Conservation (phyloP, 2,888 invertebrate genomes). For the Poecilus cupreus region DNA sequence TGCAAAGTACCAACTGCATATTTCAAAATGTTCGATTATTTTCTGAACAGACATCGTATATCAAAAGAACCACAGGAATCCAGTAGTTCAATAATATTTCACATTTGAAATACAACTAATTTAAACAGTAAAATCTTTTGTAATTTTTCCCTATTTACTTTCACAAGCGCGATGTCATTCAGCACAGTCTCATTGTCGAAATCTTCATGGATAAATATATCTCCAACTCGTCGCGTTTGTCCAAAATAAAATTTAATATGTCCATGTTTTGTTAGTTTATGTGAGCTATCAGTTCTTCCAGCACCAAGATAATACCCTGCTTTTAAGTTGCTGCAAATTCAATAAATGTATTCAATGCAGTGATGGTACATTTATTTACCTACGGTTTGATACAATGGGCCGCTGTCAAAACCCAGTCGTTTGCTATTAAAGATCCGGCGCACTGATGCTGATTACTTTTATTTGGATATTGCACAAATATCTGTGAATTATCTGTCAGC, state of each 20-base stretch:
- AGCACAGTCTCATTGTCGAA: neutral
- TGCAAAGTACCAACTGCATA: no score
- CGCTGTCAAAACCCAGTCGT: conserved; percentile 50
- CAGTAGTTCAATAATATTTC: no score
- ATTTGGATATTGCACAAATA: neutral
- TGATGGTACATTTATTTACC: neutral
- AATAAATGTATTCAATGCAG: no score
- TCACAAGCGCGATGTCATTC: conserved; percentile 48
- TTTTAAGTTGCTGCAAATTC: no score
- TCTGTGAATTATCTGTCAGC: neutral
- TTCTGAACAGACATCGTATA: no score
- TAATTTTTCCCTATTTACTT: conserved; percentile 28
- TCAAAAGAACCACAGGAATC: no score
- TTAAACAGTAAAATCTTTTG: no score
- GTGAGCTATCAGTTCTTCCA: neutral
- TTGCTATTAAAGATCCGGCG: conserved; percentile 35
- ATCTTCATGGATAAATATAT: conserved; percentile 3
- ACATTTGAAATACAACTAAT: no score
- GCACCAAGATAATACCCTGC: conserved; percentile 31
- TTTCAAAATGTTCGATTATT: no score
- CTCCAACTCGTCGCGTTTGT: conserved; percentile 14
- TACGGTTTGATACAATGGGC: conserved; percentile 37
- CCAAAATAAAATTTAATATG: conserved; percentile 37
- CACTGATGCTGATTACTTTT: neutral
- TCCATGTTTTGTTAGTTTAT: neutral